These are phyloP conservation scores for Passer domesticus DNA, from an alignment of 2,113 vertebrate species.

Conservation along the genomic window DNA sequence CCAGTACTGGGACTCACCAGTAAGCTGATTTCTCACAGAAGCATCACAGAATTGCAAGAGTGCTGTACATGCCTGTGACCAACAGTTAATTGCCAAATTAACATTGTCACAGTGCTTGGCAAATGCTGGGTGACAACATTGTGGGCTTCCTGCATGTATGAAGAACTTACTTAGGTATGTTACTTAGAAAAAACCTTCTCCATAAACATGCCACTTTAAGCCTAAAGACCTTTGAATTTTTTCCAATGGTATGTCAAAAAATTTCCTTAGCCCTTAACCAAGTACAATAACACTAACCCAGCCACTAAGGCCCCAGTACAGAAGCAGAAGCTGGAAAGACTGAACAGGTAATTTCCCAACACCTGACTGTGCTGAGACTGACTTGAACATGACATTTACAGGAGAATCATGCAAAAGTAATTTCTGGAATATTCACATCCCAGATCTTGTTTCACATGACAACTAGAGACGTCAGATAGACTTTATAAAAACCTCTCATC, in stretches of 20 bases:
- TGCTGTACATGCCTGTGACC: neutral
- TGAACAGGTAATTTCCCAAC: neutral
- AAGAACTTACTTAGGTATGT: neutral
- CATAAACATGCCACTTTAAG: neutral
- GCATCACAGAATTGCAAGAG: neutral
- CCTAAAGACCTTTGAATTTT: neutral
- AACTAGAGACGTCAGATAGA: neutral
- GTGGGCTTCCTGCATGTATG: accelerated
- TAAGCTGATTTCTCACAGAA: neutral
- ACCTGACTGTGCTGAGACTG: neutral
- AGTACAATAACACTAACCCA: neutral
- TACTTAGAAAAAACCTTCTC: neutral
- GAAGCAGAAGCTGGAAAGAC: neutral
- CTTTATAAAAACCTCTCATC: neutral
- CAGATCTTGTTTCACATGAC: neutral
- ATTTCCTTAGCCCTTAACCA: neutral
- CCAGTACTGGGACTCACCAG: accelerated
- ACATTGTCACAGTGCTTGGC: neutral
- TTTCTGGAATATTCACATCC: neutral
- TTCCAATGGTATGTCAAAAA: neutral
- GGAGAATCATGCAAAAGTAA: neutral
- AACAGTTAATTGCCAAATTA: neutral
- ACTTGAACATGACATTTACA: neutral
- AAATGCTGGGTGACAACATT: neutral
- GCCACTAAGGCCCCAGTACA: neutral